Percentiles rank a stretch among this genome's conserved stretches.
phyloP scores from a whole-genome alignment of 2,888 invertebrate species.

The Hyposoter dolosus region DNA sequence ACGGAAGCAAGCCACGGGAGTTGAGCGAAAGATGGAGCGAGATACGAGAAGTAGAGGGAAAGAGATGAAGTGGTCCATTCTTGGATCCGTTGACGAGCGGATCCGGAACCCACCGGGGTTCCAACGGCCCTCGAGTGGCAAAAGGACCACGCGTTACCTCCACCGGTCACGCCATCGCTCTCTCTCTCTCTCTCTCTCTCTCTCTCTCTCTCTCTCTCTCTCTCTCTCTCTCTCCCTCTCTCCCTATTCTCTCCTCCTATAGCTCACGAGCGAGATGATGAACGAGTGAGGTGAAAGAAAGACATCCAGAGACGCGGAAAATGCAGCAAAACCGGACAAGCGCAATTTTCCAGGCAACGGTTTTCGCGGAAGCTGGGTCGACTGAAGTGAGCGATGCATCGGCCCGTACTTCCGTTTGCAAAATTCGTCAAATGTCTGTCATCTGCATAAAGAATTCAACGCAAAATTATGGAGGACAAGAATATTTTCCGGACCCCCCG shows the following conservation, averaged over 20 bases:
- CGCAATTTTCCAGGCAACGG: slow-evolving; percentile 75
- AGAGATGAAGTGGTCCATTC: slow-evolving; percentile 66
- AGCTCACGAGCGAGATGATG: slow-evolving; percentile 12
- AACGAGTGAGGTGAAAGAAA: slow-evolving; percentile 56
- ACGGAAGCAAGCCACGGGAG: slow-evolving; percentile 64
- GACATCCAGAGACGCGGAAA: slow-evolving; percentile 74
- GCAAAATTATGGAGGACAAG: slow-evolving; percentile 9
- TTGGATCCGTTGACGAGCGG: slow-evolving; percentile 71
- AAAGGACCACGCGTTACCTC: slow-evolving; percentile 57
- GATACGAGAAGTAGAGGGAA: slow-evolving; percentile 45
- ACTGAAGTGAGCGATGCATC: slow-evolving; percentile 69
- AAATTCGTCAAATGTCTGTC: slow-evolving; percentile 71
- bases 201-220: slow-evolving; percentile 26
- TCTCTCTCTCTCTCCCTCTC: slow-evolving; percentile 28
- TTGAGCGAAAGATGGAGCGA: slow-evolving; percentile 50
- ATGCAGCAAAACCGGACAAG: slow-evolving; percentile 75
- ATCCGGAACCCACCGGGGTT: slow-evolving; percentile 66
- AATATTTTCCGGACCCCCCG: background rate
- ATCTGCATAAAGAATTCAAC: slow-evolving; percentile 32
- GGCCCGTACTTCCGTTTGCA: slow-evolving; percentile 75
- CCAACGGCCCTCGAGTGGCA: slow-evolving; percentile 67
- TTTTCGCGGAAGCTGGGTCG: slow-evolving; percentile 72
- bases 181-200: slow-evolving; percentile 36
- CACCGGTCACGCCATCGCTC: slow-evolving; percentile 6
- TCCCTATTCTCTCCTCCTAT: slow-evolving; percentile 24